Percentiles rank a stretch among this genome's conserved stretches.
These are phyloP conservation scores for Sinocyclocheilus anshuiensis DNA, from an alignment of 2,113 vertebrate species.

Conservation along the genomic window DNA sequence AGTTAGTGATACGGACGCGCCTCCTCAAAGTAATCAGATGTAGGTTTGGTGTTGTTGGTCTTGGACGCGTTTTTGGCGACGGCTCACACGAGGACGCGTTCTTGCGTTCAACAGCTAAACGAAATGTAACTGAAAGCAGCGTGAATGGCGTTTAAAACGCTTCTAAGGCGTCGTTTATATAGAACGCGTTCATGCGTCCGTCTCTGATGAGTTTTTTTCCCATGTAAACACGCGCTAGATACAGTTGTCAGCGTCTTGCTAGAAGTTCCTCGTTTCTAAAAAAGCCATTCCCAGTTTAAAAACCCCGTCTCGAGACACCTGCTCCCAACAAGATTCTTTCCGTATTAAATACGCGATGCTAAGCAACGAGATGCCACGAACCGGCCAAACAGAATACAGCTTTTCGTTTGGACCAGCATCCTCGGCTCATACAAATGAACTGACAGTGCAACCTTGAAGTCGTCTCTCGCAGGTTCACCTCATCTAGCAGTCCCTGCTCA, in stretches of 20 bases:
- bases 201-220: not conserved
- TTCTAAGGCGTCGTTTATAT: not conserved
- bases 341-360: not conserved
- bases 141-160: not conserved
- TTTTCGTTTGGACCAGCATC: not conserved
- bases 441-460: not conserved
- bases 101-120: not conserved
- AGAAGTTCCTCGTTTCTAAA: not conserved
- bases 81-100: constrained; percentile 7
- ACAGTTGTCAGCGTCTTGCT: not conserved
- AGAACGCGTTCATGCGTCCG: not conserved
- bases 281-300: not conserved
- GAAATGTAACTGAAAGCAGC: not conserved
- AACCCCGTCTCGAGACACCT: not conserved
- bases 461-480: not conserved
- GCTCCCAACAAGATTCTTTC: not conserved
- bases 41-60: not conserved
- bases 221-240: too few species aligned
- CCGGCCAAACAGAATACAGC: not conserved
- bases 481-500: not conserved
- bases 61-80: not conserved
- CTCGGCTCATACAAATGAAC: not conserved
- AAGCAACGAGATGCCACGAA: not conserved
- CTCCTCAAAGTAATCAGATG: not conserved
- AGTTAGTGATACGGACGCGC: not conserved